Percentiles rank a stretch among this genome's conserved stretches.
Conservation (phyloP, 2,113 vertebrate species). For the Willisornis vidua region DNA sequence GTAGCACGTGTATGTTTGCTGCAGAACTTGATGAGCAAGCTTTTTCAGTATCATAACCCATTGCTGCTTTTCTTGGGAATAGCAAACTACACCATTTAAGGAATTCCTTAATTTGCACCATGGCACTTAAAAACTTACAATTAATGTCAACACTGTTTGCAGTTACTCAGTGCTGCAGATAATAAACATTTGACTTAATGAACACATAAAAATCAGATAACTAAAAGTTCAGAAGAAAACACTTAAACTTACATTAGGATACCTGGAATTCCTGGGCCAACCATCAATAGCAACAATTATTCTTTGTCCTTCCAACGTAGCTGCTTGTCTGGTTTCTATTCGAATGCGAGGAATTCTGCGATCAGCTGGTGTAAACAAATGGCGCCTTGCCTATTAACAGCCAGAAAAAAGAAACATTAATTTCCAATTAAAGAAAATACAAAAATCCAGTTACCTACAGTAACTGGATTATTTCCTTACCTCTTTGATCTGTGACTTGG, state of each 20-base stretch:
- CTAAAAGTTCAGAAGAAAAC: neutral
- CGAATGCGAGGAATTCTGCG: slow-evolving; percentile 92
- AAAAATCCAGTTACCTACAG: no score
- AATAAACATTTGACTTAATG: neutral
- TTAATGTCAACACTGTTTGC: neutral
- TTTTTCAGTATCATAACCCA: neutral
- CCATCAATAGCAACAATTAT: slow-evolving; percentile 97
- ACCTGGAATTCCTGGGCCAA: slow-evolving; percentile 95
- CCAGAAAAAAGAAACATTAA: neutral
- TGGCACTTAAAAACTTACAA: neutral
- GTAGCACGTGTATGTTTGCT: neutral
- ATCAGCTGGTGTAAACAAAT: slow-evolving; percentile 96
- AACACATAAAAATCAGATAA: neutral
- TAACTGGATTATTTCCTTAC: slow-evolving; percentile 59
- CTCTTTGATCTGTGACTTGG: slow-evolving; percentile 92
- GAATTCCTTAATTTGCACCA: neutral
- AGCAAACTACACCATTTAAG: neutral
- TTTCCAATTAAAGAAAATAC: neutral
- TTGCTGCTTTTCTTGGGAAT: rapidly evolving
- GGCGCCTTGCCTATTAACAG: slow-evolving; percentile 84
- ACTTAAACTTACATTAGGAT: slow-evolving; percentile 88
- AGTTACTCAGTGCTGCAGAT: neutral
- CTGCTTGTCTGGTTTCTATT: slow-evolving; percentile 93
- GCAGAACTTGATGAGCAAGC: neutral
- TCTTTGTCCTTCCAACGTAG: slow-evolving; percentile 86